These are phyloP conservation scores for Drosophila borealis DNA, from an alignment of 2,888 invertebrate species.

Conservation along the genomic window DNA sequence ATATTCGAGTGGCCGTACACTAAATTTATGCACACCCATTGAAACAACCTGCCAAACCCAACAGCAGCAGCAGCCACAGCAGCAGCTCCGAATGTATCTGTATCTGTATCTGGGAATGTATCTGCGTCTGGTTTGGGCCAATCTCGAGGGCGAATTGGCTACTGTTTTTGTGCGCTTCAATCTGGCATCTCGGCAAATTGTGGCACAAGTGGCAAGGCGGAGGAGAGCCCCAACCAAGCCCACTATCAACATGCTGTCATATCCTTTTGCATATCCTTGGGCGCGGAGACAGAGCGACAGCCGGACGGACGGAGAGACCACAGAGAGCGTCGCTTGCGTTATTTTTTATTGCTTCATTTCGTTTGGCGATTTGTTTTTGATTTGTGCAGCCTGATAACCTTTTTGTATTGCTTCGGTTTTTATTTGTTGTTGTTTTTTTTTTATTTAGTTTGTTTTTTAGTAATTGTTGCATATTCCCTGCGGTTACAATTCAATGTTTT, in stretches of 20 bases:
- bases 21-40: slow-evolving; percentile 66
- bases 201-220: slow-evolving; percentile 55
- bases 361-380: slow-evolving; percentile 74
- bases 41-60: slow-evolving; percentile 30
- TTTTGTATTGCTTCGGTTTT: slow-evolving; percentile 56
- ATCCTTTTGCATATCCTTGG: slow-evolving; percentile 76
- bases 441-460: slow-evolving; percentile 45
- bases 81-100: slow-evolving; percentile 1
- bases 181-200: slow-evolving; percentile 54
- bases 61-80: slow-evolving; percentile 13
- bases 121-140: slow-evolving; percentile 32
- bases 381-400: slow-evolving; percentile 75
- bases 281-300: slow-evolving; percentile 33
- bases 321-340: slow-evolving; percentile 52
- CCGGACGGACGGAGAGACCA: slow-evolving; percentile 18
- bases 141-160: slow-evolving; percentile 46
- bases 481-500: slow-evolving; percentile 60
- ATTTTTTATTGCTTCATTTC: slow-evolving; percentile 75
- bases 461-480: slow-evolving; percentile 76
- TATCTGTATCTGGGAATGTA: slow-evolving; percentile 11
- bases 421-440: slow-evolving; percentile 32
- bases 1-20: slow-evolving; percentile 22
- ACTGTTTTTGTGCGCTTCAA: slow-evolving; percentile 54
- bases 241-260: slow-evolving; percentile 75
- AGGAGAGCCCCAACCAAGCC: slow-evolving; percentile 48